Base-by-base conservation (phyloP, 2,888 invertebrate species). In the Galeopsomyia nigrocyanea region DNA sequence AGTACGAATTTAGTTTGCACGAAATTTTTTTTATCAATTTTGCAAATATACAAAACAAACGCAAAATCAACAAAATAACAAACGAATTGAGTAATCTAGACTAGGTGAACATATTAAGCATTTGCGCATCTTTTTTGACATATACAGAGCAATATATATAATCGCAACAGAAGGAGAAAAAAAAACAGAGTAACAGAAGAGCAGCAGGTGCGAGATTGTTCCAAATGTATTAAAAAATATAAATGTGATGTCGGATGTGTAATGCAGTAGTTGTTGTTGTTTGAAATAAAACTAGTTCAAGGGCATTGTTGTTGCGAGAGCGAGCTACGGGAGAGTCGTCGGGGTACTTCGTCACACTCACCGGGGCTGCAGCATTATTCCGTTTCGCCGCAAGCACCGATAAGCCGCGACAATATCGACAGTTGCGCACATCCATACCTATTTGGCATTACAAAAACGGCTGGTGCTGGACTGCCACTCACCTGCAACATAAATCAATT, bases 361-460 rank as follows among this genome's bases (percentile, higher is more conserved):
- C 86, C 86, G 85, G 86, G 80, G 26, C 26, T 84, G 86, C 86
- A 86, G 86, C 86, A 82, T 83, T 49, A 74, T 68, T 73, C 83
- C 83, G 81, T 82, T n/a, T 82, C 84, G 86, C 86, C 86, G 83
- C 86, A 84, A 86, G n/a, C 39, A 39, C 86, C 86, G 86, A 84
- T 84, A 82, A 82, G 83, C 81, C 82, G 84, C 85, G 21, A 60
- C 21, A 53, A 83, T 82, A 84, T 84, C 84, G 83, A 84, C 84
- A 82, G 79, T 76, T 70, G n/a, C 82, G 83, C 84, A 84, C 85
- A 85, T 85, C 85, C 85, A 85, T 84, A 84, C 83, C 85, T 86
- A 86, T 86, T 86, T 86, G 86, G 86, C 86, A 86, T 86, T 86
- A 85, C 83, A 83, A 82, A 84, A 82, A 84, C 85, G 82, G 83